Evolutionary conservation across 1,140 invertebrate species (phyloP).

Genomic region (Drosophila virilis): DNA sequence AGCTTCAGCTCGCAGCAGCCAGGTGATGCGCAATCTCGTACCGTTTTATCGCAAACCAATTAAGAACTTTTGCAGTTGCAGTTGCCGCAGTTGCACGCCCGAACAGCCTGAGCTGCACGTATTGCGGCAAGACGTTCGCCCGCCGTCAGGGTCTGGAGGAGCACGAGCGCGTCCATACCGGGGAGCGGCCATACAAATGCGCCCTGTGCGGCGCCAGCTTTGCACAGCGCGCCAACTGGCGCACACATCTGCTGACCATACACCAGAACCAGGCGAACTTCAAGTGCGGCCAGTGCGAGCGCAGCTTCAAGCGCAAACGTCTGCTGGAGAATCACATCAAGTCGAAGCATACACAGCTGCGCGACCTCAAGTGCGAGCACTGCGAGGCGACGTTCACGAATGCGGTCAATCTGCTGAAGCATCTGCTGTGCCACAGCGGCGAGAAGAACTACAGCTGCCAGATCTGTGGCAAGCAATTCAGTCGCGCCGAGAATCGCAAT

Average conservation of each 20-base stretch:
- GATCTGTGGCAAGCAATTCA: conserved; percentile 94
- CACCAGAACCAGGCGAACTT: conserved; percentile 91
- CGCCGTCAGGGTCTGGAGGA: conserved; percentile 90
- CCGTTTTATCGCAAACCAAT: too few species aligned
- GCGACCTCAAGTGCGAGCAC: conserved; percentile 90
- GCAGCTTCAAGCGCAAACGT: conserved; percentile 90
- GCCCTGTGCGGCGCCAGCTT: conserved; percentile 91
- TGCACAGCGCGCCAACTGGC: conserved; percentile 91
- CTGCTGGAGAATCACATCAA: conserved; percentile 93
- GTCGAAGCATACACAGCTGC: conserved; percentile 91
- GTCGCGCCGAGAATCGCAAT: conserved; percentile 93
- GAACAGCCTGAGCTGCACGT: conserved; percentile 89
- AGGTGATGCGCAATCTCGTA: too few species aligned
- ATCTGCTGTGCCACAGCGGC: conserved; percentile 91
- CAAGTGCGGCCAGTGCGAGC: conserved; percentile 88
- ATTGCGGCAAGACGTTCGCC: conserved; percentile 91
- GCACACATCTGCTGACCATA: conserved; percentile 91
- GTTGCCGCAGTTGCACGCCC: conserved; percentile 36
- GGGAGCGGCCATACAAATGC: conserved; percentile 89
- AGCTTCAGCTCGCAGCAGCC: too few species aligned
- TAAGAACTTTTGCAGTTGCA: neutral
- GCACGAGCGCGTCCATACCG: conserved; percentile 92
- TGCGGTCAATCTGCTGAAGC: conserved; percentile 93
- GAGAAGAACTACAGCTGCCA: conserved; percentile 92
- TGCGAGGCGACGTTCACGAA: conserved; percentile 93